Evolutionary conservation across 2,888 invertebrate genomes (phyloP), one percentile per base, ranked within the genome.

Genomic region (Ophion obscuratus): DNA sequence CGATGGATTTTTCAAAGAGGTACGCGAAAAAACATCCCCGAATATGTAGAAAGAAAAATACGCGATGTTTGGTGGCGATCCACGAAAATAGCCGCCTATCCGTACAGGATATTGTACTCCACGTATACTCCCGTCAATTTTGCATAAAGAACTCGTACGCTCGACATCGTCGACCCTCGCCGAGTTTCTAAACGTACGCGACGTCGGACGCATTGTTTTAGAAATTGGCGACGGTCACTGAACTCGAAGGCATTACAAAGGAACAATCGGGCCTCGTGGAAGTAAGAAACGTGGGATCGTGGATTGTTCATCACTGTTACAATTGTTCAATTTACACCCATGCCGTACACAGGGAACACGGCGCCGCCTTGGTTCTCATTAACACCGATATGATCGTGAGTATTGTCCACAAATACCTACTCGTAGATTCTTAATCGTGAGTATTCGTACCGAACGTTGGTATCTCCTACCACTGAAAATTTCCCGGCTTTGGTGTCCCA

Each of bases 1-100:
- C 92, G 96, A 96, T 94, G 94, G 93, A 90, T 96, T 96, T 95
- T 97, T 97, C 94, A 95, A 95, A 92, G 95, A 96, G 95, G 96
- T 96, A 95, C 92, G 90, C 14, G 14, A 66, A 17, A 66, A 66
- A 66, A 40, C 9, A 40, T 40, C 9, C 40, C 7, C 9, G 7
- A 9, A 2, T 47, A 47, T 14, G 11, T 14, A 11, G 3, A 47
- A 14, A 53, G 14, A 53, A 53, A 53, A 53, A 53, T 17, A 17
- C 53, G 53, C 2, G 53, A 17, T 9, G 9, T 9, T 40, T 7
- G 40, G 24, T 24, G 40, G 40, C 9, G 40, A 40, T 40, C 40
- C 40, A 40, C 40, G 40, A 40, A 40, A 40, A 7, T 40, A 40
- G 40, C 40, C 9, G 31, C 2, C 3, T 31, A 31, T 31, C 31